phyloP scores from a whole-genome alignment of 2,113 vertebrate genomes.

The Odontophorus gujanensis region DNA sequence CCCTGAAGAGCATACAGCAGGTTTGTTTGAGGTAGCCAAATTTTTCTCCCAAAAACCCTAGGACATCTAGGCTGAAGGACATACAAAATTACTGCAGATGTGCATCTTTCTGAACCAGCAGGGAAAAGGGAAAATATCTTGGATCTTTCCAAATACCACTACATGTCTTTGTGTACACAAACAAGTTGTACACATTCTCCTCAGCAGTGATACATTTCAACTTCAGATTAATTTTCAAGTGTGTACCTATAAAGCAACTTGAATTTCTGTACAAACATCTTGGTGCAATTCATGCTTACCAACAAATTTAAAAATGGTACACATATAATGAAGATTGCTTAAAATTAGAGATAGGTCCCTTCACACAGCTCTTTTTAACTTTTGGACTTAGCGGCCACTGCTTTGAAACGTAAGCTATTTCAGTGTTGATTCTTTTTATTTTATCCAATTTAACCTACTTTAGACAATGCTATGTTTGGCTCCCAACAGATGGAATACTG shows the following conservation, averaged over 20 bases:
- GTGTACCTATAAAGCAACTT: background rate
- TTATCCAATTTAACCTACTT: background rate
- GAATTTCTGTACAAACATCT: background rate
- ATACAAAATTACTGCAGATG: accelerated
- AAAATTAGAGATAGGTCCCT: background rate
- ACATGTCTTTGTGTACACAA: background rate
- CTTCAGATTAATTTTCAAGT: background rate
- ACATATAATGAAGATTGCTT: background rate
- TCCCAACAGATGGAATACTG: background rate
- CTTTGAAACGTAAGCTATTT: background rate
- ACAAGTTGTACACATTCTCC: background rate
- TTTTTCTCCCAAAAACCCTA: background rate
- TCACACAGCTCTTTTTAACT: background rate
- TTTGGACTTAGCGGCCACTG: background rate
- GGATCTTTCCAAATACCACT: background rate
- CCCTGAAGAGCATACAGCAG: background rate
- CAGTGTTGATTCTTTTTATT: background rate
- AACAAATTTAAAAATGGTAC: background rate
- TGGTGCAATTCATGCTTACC: background rate
- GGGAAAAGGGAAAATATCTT: background rate
- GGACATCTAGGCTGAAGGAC: background rate
- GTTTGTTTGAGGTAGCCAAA: background rate
- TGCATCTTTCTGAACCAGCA: background rate
- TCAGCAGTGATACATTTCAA: background rate
- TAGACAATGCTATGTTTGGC: background rate